Base-by-base conservation (phyloP, 1,140 invertebrate genomes). In the Episyrphus balteatus region DNA sequence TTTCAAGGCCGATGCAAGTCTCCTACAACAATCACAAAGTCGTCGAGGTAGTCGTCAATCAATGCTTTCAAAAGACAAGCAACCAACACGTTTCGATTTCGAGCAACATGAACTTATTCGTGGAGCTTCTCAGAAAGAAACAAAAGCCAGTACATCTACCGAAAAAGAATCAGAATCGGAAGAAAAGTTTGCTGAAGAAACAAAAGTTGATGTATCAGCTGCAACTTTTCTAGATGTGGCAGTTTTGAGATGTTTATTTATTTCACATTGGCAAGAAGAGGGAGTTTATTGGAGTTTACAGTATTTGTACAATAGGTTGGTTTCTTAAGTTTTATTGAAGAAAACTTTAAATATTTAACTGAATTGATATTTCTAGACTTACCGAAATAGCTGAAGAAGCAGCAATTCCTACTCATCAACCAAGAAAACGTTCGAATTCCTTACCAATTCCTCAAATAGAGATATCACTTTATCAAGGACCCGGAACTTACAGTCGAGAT, bases 251-350 rank as follows among this genome's bases (percentile, higher is more conserved):
- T 98, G 94, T 70, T 76, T 99, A n/a, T 96, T 98, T 68, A 87
- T 95, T 49, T 80, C 88, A 1, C 91, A 96, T 61, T 99, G 97
- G 97, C 83, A 89, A 58, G 94, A 98, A 68, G 94, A 98, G 70
- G 96, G 96, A 2, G 83, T 98, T 21, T 91, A 86, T 71, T 99
- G 96, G 96, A 92, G 90, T 21, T 69, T 98, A n/a, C 86, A 92
- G 65, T 99, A 85, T 71, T 71, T 94, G 38, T 87, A 88, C 54
- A 87, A 91, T 59, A 80, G 90, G 88, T 88, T 42, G 21, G 30
- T 19, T 34, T 12, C 14, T 44, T 44, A 3, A 33, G 3, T 44
- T 19, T 18, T 14, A 42, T 42, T 48, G 37, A 12, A 43, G 47
- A 40, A 50, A 46, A 42, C 42, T 37, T 17, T 10, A 15, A 38